phyloP scores from a whole-genome alignment of 2,888 invertebrate species.

The Iphiclides podalirius region DNA sequence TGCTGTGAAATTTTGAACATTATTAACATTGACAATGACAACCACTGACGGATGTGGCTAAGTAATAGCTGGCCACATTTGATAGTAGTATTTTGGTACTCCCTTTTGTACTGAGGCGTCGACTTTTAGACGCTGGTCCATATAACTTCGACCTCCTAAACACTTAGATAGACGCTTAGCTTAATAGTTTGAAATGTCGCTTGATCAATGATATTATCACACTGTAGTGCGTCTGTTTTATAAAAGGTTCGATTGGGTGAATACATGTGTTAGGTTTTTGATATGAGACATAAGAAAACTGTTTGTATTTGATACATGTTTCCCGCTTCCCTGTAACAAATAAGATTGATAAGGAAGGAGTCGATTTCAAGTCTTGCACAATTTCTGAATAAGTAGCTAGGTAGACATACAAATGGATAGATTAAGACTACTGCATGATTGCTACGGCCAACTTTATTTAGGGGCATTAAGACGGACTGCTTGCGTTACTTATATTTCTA shows the following conservation, averaged over 20 bases:
- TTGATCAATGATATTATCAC: constrained; percentile 50
- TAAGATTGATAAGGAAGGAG: background rate
- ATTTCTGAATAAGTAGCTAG: constrained; percentile 71
- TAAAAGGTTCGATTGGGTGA: constrained; percentile 37
- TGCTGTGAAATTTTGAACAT: background rate
- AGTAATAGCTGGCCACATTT: constrained; percentile 31
- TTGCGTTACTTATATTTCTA: constrained; percentile 16
- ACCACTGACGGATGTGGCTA: constrained; percentile 19
- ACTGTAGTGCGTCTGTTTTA: constrained; percentile 52
- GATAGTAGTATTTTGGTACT: constrained; percentile 75
- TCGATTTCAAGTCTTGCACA: constrained; percentile 61
- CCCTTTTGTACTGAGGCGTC: constrained; percentile 69
- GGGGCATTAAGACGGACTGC: constrained; percentile 21
- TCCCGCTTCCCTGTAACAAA: constrained; percentile 26
- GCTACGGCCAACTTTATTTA: constrained; percentile 43
- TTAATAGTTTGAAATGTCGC: constrained; percentile 54
- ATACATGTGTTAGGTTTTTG: constrained; percentile 10
- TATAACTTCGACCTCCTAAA: constrained; percentile 56
- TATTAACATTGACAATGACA: constrained; percentile 8
- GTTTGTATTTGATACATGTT: constrained; percentile 1
- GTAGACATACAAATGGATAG: constrained; percentile 56
- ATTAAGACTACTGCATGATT: constrained; percentile 36
- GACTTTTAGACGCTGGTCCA: constrained; percentile 62
- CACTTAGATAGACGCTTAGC: constrained; percentile 61
- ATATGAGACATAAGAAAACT: constrained; percentile 5